phyloP scores from a whole-genome alignment of 2,113 vertebrate genomes.

The Eulemur rufifrons region DNA sequence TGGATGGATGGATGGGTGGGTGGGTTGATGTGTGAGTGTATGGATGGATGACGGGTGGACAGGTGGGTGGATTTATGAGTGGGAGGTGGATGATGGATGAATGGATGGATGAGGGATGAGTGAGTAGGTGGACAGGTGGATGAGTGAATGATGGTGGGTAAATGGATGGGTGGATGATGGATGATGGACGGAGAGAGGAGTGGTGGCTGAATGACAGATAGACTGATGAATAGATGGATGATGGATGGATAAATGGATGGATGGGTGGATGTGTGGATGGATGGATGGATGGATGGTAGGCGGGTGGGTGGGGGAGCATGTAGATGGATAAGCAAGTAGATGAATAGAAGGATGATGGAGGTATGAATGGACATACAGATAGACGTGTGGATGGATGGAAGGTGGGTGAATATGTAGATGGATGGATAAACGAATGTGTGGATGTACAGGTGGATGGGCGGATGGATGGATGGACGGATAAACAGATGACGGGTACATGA shows the following conservation, averaged over 20 bases:
- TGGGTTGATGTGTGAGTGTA: no score
- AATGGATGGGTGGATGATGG: no score
- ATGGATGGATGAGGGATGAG: no score
- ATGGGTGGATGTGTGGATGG: no score
- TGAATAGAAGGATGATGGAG: background rate
- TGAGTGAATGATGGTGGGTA: background rate
- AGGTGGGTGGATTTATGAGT: background rate
- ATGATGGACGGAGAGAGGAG: accelerated
- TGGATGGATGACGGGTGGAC: no score
- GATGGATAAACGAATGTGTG: no score
- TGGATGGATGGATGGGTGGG: background rate
- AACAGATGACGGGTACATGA: accelerated
- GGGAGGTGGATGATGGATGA: accelerated
- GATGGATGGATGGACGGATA: background rate
- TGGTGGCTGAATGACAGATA: background rate
- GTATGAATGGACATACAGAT: no score
- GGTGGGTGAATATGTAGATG: background rate
- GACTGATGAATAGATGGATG: background rate
- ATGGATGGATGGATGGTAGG: background rate
- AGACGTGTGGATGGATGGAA: background rate
- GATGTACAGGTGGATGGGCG: accelerated
- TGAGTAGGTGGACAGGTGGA: accelerated
- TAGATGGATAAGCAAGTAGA: accelerated
- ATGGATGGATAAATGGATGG: background rate
- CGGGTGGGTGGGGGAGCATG: accelerated